A percentile compares a stretch with the other conserved stretches of the same genome.
Conservation (phyloP, 2,888 invertebrate species). For the Orthosia gracilis region DNA sequence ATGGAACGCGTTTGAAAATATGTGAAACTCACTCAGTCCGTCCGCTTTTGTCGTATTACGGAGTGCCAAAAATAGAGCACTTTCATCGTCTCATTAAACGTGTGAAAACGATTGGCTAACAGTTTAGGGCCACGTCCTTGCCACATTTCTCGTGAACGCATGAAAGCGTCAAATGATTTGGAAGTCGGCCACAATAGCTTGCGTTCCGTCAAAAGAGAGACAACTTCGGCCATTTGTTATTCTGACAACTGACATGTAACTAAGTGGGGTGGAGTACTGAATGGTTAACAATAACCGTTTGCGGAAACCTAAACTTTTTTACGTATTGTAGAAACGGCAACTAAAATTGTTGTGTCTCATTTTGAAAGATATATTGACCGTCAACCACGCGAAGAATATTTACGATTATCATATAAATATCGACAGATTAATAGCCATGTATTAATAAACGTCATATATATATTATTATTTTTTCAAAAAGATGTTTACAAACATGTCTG, state of each 20-base stretch:
- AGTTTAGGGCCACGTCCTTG: constrained; percentile 46
- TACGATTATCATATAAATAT: background rate
- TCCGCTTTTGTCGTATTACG: constrained; percentile 25
- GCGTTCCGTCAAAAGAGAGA: constrained; percentile 59
- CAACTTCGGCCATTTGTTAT: constrained; percentile 64
- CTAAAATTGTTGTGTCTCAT: constrained; percentile 11
- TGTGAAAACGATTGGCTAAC: constrained; percentile 45
- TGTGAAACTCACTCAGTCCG: constrained; percentile 1
- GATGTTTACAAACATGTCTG: background rate
- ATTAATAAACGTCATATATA: background rate
- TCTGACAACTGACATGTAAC: constrained; percentile 55
- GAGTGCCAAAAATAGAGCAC: constrained; percentile 35
- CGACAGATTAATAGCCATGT: background rate
- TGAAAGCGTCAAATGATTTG: constrained; percentile 62
- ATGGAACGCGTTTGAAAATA: constrained; percentile 4
- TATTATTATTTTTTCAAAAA: background rate
- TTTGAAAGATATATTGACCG: constrained; percentile 1
- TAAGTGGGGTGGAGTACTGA: constrained; percentile 51
- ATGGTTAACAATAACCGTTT: constrained; percentile 58
- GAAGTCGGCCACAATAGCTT: constrained; percentile 57
- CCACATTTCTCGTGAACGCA: constrained; percentile 47
- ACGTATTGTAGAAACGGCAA: constrained; percentile 20
- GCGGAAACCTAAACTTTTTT: constrained; percentile 38
- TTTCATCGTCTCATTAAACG: constrained; percentile 45
- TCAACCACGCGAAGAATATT: background rate